Conservation (phyloP, 2,888 invertebrate species). For the Cataglyphis cursor region DNA sequence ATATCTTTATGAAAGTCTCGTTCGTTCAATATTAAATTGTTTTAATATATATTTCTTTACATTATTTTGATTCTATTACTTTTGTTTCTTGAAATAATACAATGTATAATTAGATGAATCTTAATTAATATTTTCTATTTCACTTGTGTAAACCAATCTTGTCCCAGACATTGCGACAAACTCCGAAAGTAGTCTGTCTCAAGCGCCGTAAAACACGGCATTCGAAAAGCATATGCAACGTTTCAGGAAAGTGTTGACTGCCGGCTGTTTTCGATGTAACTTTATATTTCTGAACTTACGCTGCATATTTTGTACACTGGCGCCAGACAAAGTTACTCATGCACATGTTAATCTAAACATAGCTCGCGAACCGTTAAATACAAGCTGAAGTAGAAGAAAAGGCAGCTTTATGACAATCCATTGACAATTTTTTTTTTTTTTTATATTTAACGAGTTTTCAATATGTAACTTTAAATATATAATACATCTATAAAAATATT, state of each 20-base stretch:
- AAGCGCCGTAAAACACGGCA: constrained; percentile 1
- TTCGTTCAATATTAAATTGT: background rate
- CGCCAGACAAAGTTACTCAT: constrained; percentile 82
- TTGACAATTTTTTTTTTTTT: background rate
- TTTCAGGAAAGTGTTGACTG: constrained; percentile 85
- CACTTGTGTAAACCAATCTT: background rate
- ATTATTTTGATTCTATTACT: background rate
- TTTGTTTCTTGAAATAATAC: background rate
- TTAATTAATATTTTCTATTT: constrained; percentile 11
- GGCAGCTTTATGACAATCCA: background rate
- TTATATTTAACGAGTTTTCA: background rate
- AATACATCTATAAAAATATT: background rate
- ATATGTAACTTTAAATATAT: background rate
- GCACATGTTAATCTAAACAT: constrained; percentile 82
- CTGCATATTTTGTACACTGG: constrained; percentile 79
- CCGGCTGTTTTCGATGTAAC: constrained; percentile 85
- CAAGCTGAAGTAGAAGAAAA: constrained; percentile 23
- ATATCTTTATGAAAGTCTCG: background rate
- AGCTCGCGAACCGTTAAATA: constrained; percentile 60
- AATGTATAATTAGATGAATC: background rate
- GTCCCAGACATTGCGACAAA: background rate
- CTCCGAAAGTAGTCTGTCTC: constrained; percentile 21
- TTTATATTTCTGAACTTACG: constrained; percentile 83
- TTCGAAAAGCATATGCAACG: constrained; percentile 79
- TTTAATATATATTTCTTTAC: background rate